Percentiles rank a stretch among this genome's conserved stretches.
These are phyloP conservation scores for Heteropelma amictum DNA, from an alignment of 2,888 invertebrate genomes.

Conservation along the genomic window DNA sequence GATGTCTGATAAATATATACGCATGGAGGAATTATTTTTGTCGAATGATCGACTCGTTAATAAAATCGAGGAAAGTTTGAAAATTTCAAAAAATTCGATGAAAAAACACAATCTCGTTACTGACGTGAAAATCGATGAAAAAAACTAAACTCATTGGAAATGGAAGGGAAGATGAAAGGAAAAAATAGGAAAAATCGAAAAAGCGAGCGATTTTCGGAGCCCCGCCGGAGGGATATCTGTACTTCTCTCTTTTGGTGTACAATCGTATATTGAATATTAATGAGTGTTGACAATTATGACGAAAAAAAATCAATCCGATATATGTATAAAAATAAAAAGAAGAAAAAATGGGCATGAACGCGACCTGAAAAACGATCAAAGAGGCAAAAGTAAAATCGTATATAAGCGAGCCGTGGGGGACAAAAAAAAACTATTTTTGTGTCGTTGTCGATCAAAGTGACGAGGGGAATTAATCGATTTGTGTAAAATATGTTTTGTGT, in stretches of 20 bases:
- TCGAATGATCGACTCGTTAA: no score
- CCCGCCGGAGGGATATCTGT: conserved; percentile 53
- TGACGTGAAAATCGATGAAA: background rate
- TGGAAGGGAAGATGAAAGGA: background rate
- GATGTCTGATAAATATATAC: no score
- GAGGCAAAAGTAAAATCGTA: conserved; percentile 33
- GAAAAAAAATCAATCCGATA: no score
- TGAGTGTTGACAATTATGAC: conserved; percentile 63
- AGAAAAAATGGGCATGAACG: conserved; percentile 22
- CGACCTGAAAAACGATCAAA: background rate
- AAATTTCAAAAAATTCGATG: no score
- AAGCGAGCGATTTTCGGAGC: background rate
- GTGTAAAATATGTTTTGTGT: conserved; percentile 36
- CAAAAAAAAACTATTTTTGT: conserved; percentile 69
- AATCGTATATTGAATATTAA: conserved; percentile 67
- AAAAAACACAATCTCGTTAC: no score
- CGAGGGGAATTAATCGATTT: conserved; percentile 12
- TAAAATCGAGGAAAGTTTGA: no score
- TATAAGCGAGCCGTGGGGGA: conserved; percentile 33
- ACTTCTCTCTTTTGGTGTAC: conserved; percentile 65
- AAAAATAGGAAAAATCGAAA: background rate
- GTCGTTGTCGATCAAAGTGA: conserved; percentile 57
- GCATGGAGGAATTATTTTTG: no score
- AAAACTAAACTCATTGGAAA: background rate
- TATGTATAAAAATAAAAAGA: conserved; percentile 23